A percentile compares a stretch with the other conserved stretches of the same genome.
Evolutionary conservation across 2,888 invertebrate genomes (phyloP).

Genomic region (Kryphioiulus occultus): DNA sequence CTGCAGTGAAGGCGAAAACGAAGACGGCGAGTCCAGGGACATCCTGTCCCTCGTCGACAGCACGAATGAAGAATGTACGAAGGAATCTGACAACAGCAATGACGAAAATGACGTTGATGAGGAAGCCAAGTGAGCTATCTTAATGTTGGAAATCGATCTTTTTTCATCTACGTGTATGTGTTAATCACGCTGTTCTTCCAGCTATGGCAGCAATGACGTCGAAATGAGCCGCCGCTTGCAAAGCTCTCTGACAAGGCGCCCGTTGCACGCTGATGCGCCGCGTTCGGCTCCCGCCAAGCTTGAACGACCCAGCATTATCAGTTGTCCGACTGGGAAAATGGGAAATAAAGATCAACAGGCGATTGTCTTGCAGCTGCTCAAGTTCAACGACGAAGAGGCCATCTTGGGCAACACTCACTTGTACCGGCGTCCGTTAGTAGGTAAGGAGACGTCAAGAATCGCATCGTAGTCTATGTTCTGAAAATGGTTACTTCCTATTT

Average conservation of each 20-base stretch:
- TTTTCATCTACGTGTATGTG: slow-evolving; percentile 36
- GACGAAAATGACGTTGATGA: slow-evolving; percentile 83
- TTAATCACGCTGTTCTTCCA: background rate
- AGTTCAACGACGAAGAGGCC: slow-evolving; percentile 18
- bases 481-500: no score
- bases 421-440: background rate
- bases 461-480: no score
- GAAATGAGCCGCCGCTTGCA: slow-evolving; percentile 62
- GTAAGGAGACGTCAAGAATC: background rate
- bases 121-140: slow-evolving; percentile 72
- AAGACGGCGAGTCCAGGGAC: slow-evolving; percentile 54
- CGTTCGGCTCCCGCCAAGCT: background rate
- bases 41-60: slow-evolving; percentile 50
- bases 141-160: no score
- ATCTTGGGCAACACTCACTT: background rate
- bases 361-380: background rate
- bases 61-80: slow-evolving; percentile 50
- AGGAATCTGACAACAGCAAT: slow-evolving; percentile 59
- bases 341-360: background rate
- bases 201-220: slow-evolving; percentile 76
- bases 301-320: background rate
- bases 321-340: background rate
- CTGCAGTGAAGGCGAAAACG: slow-evolving; percentile 57
- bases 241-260: slow-evolving; percentile 32
- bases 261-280: background rate